Evolutionary conservation across 2,888 invertebrate species (phyloP), one percentile per base, ranked within the genome.

Genomic region (Coenonympha arcania): DNA sequence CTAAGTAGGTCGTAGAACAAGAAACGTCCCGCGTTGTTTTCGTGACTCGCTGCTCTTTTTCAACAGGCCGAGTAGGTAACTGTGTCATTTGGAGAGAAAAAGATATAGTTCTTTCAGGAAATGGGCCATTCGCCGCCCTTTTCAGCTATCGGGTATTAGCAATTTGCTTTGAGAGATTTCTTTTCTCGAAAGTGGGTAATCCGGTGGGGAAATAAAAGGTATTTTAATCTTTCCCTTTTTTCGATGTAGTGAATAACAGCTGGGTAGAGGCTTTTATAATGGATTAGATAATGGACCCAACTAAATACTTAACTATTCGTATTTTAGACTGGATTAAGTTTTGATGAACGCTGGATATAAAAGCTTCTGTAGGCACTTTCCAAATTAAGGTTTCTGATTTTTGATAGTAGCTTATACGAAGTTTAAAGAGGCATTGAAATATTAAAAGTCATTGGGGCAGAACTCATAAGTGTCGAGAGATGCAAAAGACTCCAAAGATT

Each of bases 21-120:
- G 46, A 41, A 39, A 52, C 39, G 15, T 50, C 44, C 6, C 43
- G 43, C 39, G 43, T 43, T 43, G 42, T 36, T 52, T 49, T 50
- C 52, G 47, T 45, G 49, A 47, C 44, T 55, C 52, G 19, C 47
- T 47, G 46, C 52, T 46, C 39, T 52, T 49, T 55, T 47, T 52
- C 49, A 47, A 55, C 48, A 49, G 48, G 49, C 36, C 39, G 49
- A 52, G 51, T n/a, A n/a, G n/a, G n/a, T 57, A 48, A 43, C 31
- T 53, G 53, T 57, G 54, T 51, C 48, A 48, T 53, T 50, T 43
- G 48, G 59, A 69, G 69, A 71, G 66, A 69, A 73, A 76, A 71
- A 74, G 72, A 76, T 76, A 77, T 78, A 78, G 70, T 69, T 73
- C 62, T 70, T 71, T 54, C 69, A 73, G 76, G 76, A 81, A 82